phyloP scores from a whole-genome alignment of 2,113 vertebrate genomes.

The Verasper variegatus region DNA sequence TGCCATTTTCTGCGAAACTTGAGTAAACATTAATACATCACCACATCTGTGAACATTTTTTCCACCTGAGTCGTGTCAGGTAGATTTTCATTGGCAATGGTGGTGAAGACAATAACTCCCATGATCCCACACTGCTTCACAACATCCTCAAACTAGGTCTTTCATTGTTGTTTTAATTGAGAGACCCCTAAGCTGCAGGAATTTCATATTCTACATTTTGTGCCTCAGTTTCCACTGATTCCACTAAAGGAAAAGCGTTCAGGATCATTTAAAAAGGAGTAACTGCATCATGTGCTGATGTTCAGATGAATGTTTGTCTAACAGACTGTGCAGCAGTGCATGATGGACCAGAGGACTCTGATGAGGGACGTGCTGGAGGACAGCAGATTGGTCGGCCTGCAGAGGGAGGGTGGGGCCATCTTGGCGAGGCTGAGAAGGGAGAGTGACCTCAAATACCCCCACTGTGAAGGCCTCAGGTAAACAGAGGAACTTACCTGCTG shows the following conservation, averaged over 20 bases:
- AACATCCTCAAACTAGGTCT: too few species aligned
- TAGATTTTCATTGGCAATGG: too few species aligned
- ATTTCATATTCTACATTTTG: neutral
- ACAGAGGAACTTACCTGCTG: constrained; percentile 1
- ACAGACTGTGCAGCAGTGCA: constrained; percentile 82
- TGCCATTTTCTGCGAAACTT: too few species aligned
- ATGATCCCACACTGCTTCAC: too few species aligned
- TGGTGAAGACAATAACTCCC: too few species aligned
- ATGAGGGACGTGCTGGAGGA: constrained; percentile 89
- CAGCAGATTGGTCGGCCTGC: constrained; percentile 84
- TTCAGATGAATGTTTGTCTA: neutral
- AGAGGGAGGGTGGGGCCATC: constrained; percentile 88
- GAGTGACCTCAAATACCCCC: constrained; percentile 82
- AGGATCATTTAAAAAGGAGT: neutral
- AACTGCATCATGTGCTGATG: neutral
- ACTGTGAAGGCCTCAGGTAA: constrained; percentile 86
- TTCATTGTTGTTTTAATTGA: too few species aligned
- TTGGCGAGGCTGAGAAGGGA: constrained; percentile 89
- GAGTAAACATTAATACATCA: too few species aligned
- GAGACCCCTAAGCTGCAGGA: too few species aligned
- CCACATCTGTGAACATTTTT: too few species aligned
- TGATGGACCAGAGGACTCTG: constrained; percentile 85
- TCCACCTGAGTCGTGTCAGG: too few species aligned
- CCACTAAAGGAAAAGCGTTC: neutral
- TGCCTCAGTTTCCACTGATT: neutral